phyloP scores from a whole-genome alignment of 2,113 vertebrate species.

The Sigmodon hispidus region DNA sequence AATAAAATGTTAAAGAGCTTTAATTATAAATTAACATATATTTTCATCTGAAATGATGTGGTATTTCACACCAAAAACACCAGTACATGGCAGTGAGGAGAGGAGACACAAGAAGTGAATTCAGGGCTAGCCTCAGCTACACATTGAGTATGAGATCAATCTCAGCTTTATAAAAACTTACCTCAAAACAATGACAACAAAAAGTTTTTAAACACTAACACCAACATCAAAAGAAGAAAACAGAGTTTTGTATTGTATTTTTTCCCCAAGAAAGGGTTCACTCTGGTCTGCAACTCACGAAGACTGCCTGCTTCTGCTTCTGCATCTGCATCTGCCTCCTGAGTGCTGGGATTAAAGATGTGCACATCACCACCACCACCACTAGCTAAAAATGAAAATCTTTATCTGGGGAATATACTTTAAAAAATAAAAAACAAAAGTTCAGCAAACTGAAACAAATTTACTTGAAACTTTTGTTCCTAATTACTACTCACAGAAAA shows the following conservation, averaged over 20 bases:
- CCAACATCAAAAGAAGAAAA: constrained; percentile 35
- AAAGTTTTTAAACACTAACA: background rate
- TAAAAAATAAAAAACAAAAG: background rate
- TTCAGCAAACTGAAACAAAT: background rate
- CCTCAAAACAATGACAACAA: background rate
- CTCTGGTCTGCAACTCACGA: background rate
- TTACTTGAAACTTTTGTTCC: background rate
- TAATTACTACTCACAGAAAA: background rate
- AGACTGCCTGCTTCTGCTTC: too few relatives aligned
- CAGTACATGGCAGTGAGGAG: background rate
- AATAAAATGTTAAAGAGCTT: background rate
- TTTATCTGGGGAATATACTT: background rate
- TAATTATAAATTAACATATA: background rate
- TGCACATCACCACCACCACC: background rate
- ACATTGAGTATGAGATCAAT: background rate
- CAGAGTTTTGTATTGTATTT: background rate
- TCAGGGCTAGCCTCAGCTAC: background rate
- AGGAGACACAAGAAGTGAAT: background rate
- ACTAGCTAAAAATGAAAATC: background rate
- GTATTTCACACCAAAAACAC: background rate
- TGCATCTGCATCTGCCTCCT: background rate
- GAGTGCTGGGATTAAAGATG: background rate
- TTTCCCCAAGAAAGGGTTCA: background rate
- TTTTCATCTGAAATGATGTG: constrained; percentile 12
- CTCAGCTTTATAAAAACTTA: background rate